Conservation (phyloP, 1,140 invertebrate species). For the Tetraneura akinire region DNA sequence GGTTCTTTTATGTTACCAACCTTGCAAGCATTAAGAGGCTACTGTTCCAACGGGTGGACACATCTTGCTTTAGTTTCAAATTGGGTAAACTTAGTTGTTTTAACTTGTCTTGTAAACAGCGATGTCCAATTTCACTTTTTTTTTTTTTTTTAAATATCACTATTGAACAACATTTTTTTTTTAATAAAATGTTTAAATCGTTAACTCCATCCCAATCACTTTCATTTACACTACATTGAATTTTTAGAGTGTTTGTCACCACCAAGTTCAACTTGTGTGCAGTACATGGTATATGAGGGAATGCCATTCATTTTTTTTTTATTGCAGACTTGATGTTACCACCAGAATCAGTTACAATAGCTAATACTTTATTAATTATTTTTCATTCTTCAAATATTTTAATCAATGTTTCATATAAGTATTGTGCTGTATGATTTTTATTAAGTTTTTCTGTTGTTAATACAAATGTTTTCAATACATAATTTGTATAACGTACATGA, state of each 20-base stretch:
- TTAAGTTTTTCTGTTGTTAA: neutral
- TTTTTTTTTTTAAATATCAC: neutral
- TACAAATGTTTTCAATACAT: neutral
- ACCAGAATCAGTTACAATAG: neutral
- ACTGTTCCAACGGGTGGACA: too few relatives aligned
- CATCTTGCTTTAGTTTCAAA: constrained; percentile 5
- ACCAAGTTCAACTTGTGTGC: constrained; percentile 4
- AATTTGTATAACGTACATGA: neutral
- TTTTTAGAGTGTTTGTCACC: constrained; percentile 5
- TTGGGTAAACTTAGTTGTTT: neutral
- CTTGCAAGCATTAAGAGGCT: too few relatives aligned
- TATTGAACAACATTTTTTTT: constrained; percentile 13
- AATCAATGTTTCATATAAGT: neutral
- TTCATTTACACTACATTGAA: neutral
- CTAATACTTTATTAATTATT: neutral
- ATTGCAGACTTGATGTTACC: neutral
- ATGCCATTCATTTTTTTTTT: neutral
- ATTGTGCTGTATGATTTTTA: constrained; percentile 1
- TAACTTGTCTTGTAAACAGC: constrained; percentile 11
- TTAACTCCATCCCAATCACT: constrained; percentile 11
- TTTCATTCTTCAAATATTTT: neutral
- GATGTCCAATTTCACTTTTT: neutral
- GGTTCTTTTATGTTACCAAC: too few relatives aligned
- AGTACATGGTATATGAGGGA: neutral
- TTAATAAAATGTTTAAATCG: constrained; percentile 5